Evolutionary conservation across 2,888 invertebrate species (phyloP).

Genomic region (Drosophila phalerata): DNA sequence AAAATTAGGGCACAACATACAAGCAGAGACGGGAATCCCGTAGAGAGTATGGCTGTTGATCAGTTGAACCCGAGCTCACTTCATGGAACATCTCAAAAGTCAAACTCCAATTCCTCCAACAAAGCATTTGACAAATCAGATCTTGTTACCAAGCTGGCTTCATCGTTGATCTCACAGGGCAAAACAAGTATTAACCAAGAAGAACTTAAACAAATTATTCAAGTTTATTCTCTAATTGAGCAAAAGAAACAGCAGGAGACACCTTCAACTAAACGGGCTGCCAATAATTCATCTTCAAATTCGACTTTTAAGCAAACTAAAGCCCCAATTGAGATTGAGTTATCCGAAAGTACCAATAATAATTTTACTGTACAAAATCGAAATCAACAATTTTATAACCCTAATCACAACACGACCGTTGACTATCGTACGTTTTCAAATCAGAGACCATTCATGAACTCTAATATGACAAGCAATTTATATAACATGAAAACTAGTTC

Average conservation of each 20-base stretch:
- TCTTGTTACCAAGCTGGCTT: constrained; percentile 90
- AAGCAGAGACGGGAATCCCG: neutral
- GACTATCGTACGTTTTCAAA: neutral
- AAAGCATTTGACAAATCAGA: constrained; percentile 84
- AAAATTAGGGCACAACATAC: constrained; percentile 56
- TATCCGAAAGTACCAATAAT: neutral
- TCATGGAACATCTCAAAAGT: neutral
- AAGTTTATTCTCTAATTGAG: constrained; percentile 87
- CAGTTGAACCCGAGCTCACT: neutral
- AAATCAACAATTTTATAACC: neutral
- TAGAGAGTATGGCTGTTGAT: neutral
- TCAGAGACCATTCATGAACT: constrained; percentile 15
- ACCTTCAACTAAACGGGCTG: neutral
- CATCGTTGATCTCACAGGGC: constrained; percentile 92
- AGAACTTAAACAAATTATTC: constrained; percentile 92
- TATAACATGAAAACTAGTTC: constrained; percentile 42
- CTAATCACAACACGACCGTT: constrained; percentile 10
- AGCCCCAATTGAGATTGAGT: neutral
- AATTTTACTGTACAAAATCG: neutral
- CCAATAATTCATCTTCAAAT: neutral
- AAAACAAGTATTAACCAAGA: constrained; percentile 92
- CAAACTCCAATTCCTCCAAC: neutral
- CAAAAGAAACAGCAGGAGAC: constrained; percentile 73
- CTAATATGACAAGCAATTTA: constrained; percentile 12
- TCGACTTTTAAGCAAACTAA: neutral